Evolutionary conservation across 2,888 invertebrate genomes (phyloP).

Genomic region (Lepetodrilus schrolli): DNA sequence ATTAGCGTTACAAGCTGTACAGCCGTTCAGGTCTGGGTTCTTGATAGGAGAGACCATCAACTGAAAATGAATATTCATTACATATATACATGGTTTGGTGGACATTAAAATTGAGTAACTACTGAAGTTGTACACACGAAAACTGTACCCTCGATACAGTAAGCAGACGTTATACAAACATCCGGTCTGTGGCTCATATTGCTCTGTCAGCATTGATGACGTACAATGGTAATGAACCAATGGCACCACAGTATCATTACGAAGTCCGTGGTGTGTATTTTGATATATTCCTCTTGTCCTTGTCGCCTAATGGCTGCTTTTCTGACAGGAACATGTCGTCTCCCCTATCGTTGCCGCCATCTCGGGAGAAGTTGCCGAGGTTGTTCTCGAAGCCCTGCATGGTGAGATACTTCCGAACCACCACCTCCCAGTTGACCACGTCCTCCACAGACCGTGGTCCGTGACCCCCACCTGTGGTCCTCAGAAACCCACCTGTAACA

Average conservation of each 20-base stretch:
- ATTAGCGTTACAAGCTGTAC: no score
- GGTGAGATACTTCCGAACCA: constrained; percentile 67
- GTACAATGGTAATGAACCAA: neutral
- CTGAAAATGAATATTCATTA: no score
- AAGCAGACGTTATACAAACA: neutral
- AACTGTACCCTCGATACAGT: no score
- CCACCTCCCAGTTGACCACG: constrained; percentile 71
- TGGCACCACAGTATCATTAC: neutral
- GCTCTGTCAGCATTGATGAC: neutral
- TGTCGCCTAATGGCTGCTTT: no score
- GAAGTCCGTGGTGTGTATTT: no score
- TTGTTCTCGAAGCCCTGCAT: constrained; percentile 55
- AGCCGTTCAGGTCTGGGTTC: no score
- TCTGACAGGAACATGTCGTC: no score
- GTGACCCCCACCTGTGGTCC: constrained; percentile 34
- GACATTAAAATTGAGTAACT: no score
- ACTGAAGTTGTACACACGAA: no score
- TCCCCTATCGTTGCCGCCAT: constrained; percentile 15
- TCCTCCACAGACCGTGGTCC: constrained; percentile 71
- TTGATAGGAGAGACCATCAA: no score
- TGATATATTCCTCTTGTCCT: neutral
- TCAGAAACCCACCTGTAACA: constrained; percentile 47
- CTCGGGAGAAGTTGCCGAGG: neutral
- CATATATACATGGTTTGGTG: no score
- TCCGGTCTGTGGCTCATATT: neutral